Evolutionary conservation across 2,888 invertebrate species (phyloP).

Genomic region (Argyra leucocephala): DNA sequence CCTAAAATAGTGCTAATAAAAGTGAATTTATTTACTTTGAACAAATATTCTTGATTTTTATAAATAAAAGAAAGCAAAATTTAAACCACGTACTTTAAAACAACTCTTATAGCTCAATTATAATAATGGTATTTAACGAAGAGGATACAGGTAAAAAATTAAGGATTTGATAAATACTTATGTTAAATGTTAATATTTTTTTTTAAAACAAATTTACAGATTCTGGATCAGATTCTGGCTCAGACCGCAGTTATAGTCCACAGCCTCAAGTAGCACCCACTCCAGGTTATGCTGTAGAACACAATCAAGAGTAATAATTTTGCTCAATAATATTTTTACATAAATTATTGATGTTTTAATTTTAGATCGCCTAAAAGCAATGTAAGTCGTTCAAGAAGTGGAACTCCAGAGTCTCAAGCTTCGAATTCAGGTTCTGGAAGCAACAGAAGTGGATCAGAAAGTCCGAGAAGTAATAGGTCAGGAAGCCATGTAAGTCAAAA

Average conservation of each 20-base stretch:
- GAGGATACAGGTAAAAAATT: conserved; percentile 5
- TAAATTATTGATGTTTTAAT: conserved; percentile 14
- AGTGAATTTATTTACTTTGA: too few species aligned
- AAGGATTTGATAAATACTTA: neutral
- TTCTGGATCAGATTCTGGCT: conserved; percentile 37
- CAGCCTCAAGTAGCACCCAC: conserved; percentile 33
- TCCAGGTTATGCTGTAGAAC: conserved; percentile 26
- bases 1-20: too few species aligned
- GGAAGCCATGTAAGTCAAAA: conserved; percentile 25
- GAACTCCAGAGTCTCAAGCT: conserved; percentile 27
- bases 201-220: conserved; percentile 9
- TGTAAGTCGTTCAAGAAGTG: conserved; percentile 22
- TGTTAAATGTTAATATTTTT: neutral
- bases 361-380: conserved; percentile 30
- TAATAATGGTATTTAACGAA: neutral
- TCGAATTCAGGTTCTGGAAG: conserved; percentile 25
- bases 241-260: conserved; percentile 33
- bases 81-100: too few species aligned
- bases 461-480: conserved; percentile 21
- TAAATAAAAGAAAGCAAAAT: too few species aligned
- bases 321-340: neutral
- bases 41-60: too few species aligned
- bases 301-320: conserved; percentile 26
- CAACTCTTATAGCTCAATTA: too few species aligned
- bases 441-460: conserved; percentile 19